These are phyloP conservation scores for Pampus argenteus DNA, from an alignment of 2,797 vertebrate species.

Conservation along the genomic window DNA sequence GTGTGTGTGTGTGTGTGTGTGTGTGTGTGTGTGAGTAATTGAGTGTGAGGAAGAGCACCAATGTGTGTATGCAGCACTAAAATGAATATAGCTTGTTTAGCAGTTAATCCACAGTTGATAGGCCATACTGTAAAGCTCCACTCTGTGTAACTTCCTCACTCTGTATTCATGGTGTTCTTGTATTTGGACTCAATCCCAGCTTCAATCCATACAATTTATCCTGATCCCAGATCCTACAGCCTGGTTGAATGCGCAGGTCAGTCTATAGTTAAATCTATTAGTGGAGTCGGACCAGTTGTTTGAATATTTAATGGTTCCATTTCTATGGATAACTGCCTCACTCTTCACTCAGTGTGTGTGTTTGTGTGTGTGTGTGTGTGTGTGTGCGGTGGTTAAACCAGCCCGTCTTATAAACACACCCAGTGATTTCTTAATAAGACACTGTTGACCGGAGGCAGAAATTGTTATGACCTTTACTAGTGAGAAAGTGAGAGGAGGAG, in stretches of 20 bases:
- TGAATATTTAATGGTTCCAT: conserved; percentile 61
- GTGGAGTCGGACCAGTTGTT: conserved; percentile 41
- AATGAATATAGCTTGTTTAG: conserved; percentile 49
- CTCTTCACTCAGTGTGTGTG: conserved; percentile 3
- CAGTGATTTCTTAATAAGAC: conserved; percentile 52
- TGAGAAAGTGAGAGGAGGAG: conserved; percentile 29
- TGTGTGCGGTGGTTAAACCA: conserved; percentile 11
- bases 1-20: conserved; percentile 3
- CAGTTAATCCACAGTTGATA: conserved; percentile 39
- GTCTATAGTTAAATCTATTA: conserved; percentile 50
- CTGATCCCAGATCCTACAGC: conserved; percentile 35
- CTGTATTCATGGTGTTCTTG: conserved; percentile 4
- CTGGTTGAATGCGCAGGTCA: conserved; percentile 46
- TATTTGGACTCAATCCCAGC: conserved; percentile 42
- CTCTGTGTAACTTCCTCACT: background rate
- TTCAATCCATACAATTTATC: conserved; percentile 29
- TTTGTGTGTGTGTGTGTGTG: conserved; percentile 9
- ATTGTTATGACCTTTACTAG: conserved; percentile 49
- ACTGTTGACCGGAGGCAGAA: conserved; percentile 30
- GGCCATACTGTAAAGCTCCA: conserved; percentile 15
- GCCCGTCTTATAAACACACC: conserved; percentile 17
- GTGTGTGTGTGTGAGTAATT: background rate
- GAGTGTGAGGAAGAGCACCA: background rate
- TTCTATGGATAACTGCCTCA: conserved; percentile 51
- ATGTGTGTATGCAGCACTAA: conserved; percentile 7